A percentile compares a stretch with the other conserved stretches of the same genome.
These are phyloP conservation scores for Rotaria socialis DNA, from an alignment of 2,888 invertebrate species.

Conservation along the genomic window DNA sequence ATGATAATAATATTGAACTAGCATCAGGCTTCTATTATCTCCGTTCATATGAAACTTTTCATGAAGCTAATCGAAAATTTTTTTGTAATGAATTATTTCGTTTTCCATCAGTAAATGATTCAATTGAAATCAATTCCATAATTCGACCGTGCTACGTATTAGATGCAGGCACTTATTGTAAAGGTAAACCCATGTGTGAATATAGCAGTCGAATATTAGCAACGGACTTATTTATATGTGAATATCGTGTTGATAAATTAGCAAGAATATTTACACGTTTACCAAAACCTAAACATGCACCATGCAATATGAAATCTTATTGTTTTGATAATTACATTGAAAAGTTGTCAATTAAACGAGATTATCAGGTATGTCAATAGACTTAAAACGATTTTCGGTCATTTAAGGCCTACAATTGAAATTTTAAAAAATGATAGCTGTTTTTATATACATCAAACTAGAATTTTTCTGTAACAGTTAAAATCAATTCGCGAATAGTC, in stretches of 20 bases:
- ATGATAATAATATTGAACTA: background rate
- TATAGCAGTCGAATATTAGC: constrained; percentile 62
- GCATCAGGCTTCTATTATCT: constrained; percentile 1
- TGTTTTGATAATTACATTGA: constrained; percentile 84
- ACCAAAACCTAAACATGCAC: constrained; percentile 61
- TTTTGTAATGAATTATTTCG: constrained; percentile 14
- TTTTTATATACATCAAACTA: no score
- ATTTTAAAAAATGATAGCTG: no score
- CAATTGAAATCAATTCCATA: constrained; percentile 84
- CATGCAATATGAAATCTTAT: constrained; percentile 80
- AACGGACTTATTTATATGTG: constrained; percentile 89
- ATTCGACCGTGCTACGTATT: constrained; percentile 92
- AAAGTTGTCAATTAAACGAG: constrained; percentile 76
- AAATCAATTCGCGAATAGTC: no score
- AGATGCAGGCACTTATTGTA: constrained; percentile 84
- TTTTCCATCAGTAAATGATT: constrained; percentile 76
- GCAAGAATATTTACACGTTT: constrained; percentile 85
- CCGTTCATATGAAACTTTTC: constrained; percentile 26
- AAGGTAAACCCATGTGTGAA: constrained; percentile 68
- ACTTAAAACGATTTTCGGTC: no score
- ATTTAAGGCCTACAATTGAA: no score
- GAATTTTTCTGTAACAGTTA: no score
- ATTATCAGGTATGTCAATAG: constrained; percentile 69
- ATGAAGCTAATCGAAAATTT: constrained; percentile 23
- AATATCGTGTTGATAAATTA: constrained; percentile 85